A percentile compares a stretch with the other conserved stretches of the same genome.
phyloP scores from a whole-genome alignment of 2,113 vertebrate species.

The Ceuthmochares aereus region DNA sequence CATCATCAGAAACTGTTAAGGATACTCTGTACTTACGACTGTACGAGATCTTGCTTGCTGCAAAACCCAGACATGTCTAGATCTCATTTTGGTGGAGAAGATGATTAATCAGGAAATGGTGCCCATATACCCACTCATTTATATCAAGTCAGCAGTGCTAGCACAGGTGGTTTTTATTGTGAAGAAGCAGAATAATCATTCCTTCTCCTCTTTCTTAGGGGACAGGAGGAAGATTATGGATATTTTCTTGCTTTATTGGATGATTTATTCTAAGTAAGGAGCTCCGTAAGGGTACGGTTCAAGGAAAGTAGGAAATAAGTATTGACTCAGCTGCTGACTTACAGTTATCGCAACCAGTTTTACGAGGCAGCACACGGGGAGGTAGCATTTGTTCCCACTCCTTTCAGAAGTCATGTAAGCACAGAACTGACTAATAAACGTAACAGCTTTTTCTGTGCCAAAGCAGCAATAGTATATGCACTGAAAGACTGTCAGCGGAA shows the following conservation, averaged over 20 bases:
- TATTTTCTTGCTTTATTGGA: background rate
- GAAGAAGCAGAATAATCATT: background rate
- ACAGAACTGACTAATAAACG: background rate
- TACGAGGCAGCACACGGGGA: background rate
- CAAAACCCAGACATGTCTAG: background rate
- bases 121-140: background rate
- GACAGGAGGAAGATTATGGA: rapidly evolving
- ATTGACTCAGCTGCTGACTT: background rate
- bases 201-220: background rate
- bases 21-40: background rate
- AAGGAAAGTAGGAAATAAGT: background rate
- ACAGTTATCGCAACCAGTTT: background rate
- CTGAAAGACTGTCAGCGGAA: background rate
- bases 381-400: background rate
- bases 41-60: background rate
- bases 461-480: background rate
- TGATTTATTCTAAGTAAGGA: background rate
- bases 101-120: background rate
- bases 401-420: background rate
- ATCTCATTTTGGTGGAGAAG: background rate
- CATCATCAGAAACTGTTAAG: background rate
- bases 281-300: background rate
- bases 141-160: background rate
- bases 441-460: background rate
- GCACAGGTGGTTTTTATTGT: background rate